Base-by-base conservation (phyloP, 2,113 vertebrate genomes). In the Chiloscyllium plagiosum region DNA sequence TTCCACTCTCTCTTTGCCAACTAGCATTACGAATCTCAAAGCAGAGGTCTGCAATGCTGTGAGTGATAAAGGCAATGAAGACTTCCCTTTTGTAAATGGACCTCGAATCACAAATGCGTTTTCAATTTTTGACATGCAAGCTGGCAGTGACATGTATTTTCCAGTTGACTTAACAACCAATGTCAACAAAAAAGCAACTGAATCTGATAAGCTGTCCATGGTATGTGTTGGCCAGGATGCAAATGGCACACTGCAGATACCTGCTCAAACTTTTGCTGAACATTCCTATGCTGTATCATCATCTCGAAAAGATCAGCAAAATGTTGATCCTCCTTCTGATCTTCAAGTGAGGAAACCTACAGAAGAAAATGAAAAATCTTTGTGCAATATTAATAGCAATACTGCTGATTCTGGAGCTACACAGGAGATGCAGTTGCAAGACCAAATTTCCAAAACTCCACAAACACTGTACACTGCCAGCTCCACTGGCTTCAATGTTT, bases 81-180 rank as follows among this genome's bases (percentile, higher is more conserved):
- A 99, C 24, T 97, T 98, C 0, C 98, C 98, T 61, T 96, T 97
- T 96, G 96, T 98, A 65, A 99, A 97, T 37, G 99, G 99, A 96
- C 99, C 99, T 66, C 98, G 99, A 96, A 99, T 99, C 97, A 99
- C 99, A 95, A 99, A 99, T 95, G 99, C 99, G 3, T 99, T 99
- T 97, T 99, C 99, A 68, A 99, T 99, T 97, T 98, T 98, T 95
- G 99, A 99, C 96, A 98, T 98, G 0, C 98, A 98, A 96, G 98
- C 97, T 96, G 98, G 97, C 69, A 98, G 97, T 96, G 98, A 97
- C 97, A 98, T 98, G 96, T 99, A 99, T 97, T 99, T 98, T 96
- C 98, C 99, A 0, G 97, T 99, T 96, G 98, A 98, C 96, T 97
- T 98, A 96, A 97, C 98, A 95, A 97, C 97, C 3, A 98, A 96